Evolutionary conservation across 1,140 invertebrate species (phyloP).

Genomic region (Saccostrea echinata): DNA sequence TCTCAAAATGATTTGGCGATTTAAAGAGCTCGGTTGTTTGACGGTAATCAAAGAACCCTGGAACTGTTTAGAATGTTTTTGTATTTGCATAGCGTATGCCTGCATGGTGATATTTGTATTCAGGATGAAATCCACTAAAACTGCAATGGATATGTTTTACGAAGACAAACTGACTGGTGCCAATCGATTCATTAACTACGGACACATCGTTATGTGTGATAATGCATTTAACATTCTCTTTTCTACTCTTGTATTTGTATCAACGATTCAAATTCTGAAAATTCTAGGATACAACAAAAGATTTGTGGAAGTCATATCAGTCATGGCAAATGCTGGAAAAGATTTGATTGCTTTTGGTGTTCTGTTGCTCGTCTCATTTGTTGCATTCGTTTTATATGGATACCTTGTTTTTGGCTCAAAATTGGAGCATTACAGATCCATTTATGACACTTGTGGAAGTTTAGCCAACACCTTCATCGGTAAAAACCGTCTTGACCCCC

Average conservation of each 20-base stretch:
- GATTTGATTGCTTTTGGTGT: conserved; percentile 69
- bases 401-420: conserved; percentile 68
- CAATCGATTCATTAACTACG: conserved; percentile 64
- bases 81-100: conserved; percentile 69
- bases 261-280: conserved; percentile 58
- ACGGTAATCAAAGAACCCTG: conserved; percentile 76
- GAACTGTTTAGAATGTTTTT: conserved; percentile 77
- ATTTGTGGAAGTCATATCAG: conserved; percentile 58
- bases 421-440: conserved; percentile 63
- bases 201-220: conserved; percentile 66
- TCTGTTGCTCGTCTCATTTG: conserved; percentile 70
- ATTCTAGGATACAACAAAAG: conserved; percentile 66
- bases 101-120: conserved; percentile 72
- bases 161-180: conserved; percentile 47
- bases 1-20: conserved; percentile 48
- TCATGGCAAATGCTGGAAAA: conserved; percentile 54
- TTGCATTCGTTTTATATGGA: conserved; percentile 67
- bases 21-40: conserved; percentile 55
- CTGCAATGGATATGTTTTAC: conserved; percentile 39
- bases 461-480: conserved; percentile 83
- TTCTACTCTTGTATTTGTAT: conserved; percentile 62
- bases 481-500: conserved; percentile 87
- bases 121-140: conserved; percentile 53
- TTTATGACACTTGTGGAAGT: conserved; percentile 64
- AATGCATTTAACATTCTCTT: conserved; percentile 53